Evolutionary conservation across 2,888 invertebrate species (phyloP).

Genomic region (Synanthedon andrenaeformis): DNA sequence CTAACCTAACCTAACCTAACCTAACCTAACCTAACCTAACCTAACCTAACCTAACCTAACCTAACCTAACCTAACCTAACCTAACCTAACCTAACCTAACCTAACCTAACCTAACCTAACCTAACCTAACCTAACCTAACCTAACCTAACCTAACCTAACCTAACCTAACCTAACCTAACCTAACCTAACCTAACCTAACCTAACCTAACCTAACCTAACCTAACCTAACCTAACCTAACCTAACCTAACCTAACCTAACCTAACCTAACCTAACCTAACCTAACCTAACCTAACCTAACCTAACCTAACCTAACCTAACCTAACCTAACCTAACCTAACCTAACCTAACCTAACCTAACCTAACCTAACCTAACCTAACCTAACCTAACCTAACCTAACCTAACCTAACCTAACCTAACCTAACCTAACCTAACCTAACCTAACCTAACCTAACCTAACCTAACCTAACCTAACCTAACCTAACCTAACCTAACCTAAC

Average conservation of each 20-base stretch:
- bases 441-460: constrained; percentile 1
- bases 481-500: constrained; percentile 1
- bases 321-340: constrained; percentile 2
- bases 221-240: constrained; percentile 1
- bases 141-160: constrained; percentile 1
- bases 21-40: constrained; percentile 1
- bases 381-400: constrained; percentile 1
- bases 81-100: constrained; percentile 1
- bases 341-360: constrained; percentile 1
- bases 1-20: constrained; percentile 1
- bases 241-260: constrained; percentile 3
- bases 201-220: constrained; percentile 1
- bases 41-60: constrained; percentile 1
- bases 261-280: constrained; percentile 5
- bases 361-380: constrained; percentile 1
- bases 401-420: constrained; percentile 1
- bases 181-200: constrained; percentile 1
- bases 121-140: constrained; percentile 1
- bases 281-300: constrained; percentile 5
- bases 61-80: constrained; percentile 1
- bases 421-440: constrained; percentile 1
- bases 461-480: constrained; percentile 1
- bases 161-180: constrained; percentile 1
- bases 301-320: constrained; percentile 4
- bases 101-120: constrained; percentile 1